phyloP scores from a whole-genome alignment of 1,140 invertebrate genomes.

The Drosophila repletoides region DNA sequence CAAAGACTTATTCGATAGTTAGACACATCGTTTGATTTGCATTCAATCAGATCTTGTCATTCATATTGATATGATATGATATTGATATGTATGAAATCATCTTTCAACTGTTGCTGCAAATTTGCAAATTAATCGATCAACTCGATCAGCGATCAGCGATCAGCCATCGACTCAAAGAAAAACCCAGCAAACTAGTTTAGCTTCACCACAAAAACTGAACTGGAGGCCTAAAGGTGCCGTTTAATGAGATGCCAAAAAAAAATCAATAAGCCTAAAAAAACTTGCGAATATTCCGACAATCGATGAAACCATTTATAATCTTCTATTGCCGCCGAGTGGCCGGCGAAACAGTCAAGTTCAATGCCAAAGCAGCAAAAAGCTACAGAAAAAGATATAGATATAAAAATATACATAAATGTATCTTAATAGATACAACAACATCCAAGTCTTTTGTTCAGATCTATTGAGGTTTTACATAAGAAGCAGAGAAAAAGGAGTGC shows the following conservation, averaged over 20 bases:
- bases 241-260: slow-evolving; percentile 56
- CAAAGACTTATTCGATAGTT: too few species aligned
- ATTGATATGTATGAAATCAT: slow-evolving; percentile 43
- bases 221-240: slow-evolving; percentile 54
- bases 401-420: slow-evolving; percentile 10
- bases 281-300: slow-evolving; percentile 18
- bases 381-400: background rate
- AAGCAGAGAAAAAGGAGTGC: background rate
- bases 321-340: background rate
- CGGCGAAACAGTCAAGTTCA: slow-evolving; percentile 62
- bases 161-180: slow-evolving; percentile 16
- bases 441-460: too few species aligned
- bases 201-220: slow-evolving; percentile 4
- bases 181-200: slow-evolving; percentile 53
- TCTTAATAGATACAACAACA: background rate
- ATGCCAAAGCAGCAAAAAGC: slow-evolving; percentile 48
- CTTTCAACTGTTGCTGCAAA: slow-evolving; percentile 52
- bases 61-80: slow-evolving; percentile 15
- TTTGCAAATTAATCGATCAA: slow-evolving; percentile 64
- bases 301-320: slow-evolving; percentile 39
- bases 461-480: too few species aligned
- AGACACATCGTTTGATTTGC: too few species aligned
- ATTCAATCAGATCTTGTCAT: slow-evolving; percentile 27
- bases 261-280: slow-evolving; percentile 36
- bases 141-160: slow-evolving; percentile 20